Conservation (phyloP, 2,797 vertebrate species). For the Tokudaia muenninki region DNA sequence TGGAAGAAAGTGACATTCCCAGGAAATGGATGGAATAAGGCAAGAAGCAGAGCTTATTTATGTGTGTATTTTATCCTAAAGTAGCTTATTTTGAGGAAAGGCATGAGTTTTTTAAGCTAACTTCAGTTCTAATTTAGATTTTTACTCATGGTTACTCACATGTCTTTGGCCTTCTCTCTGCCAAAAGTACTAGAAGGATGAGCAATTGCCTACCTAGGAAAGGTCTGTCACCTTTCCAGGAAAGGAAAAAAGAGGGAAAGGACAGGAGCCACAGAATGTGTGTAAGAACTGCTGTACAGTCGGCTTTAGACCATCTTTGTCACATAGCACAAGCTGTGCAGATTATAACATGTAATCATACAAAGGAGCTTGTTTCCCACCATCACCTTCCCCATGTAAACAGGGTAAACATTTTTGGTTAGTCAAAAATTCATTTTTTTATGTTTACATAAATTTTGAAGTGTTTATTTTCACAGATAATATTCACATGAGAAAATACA, state of each 20-base stretch:
- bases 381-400: background rate
- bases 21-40: background rate
- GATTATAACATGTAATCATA: background rate
- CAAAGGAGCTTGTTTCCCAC: background rate
- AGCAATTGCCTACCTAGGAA: background rate
- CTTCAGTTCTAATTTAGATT: constrained; percentile 7
- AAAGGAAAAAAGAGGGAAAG: background rate
- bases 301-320: background rate
- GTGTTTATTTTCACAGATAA: background rate
- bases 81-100: background rate
- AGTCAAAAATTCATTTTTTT: constrained; percentile 20
- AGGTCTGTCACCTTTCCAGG: background rate
- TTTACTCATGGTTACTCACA: background rate
- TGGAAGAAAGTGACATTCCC: constrained; percentile 60
- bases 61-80: background rate
- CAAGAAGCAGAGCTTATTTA: background rate
- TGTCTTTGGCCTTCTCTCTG: background rate
- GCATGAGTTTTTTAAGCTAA: background rate
- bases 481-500: background rate
- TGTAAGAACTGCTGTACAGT: background rate
- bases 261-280: rapidly evolving
- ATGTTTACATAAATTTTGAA: background rate
- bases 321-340: background rate
- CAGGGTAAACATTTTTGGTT: background rate
- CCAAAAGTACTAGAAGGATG: background rate